Base-by-base conservation (phyloP, 2,797 vertebrate genomes). In the Acrossocheilus fasciatus region DNA sequence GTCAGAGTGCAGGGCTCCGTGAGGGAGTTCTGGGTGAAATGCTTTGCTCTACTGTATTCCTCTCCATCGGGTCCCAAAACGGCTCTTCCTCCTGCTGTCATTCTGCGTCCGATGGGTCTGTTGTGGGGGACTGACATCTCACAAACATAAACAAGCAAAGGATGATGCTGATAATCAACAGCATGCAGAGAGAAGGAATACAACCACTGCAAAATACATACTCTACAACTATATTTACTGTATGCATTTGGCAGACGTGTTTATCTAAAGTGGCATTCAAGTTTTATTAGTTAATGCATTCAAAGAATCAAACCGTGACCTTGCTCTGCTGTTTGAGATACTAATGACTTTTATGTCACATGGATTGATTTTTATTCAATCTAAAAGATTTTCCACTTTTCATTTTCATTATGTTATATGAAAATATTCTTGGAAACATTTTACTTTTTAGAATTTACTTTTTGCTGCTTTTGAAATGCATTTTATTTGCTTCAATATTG, bases 1-100 rank as follows among this genome's bases (percentile, higher is more conserved):
- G 88, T 89, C 88, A 86, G 76, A 54, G 70, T 68, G 86, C 86
- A 86, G 52, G 81, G 70, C 75, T 83, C 54, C n/a, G 54, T 57
- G 43, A 72, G 43, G 62, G 43, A 78, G 69, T 77, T 88, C 50
- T 54, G 73, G 80, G 70, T 78, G 79, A 82, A 73, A 82, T 82
- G 83, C 77, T 79, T 88, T 88, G 64, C 85, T 84, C 75, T 85
- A 47, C 77, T 85, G 83, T 80, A 80, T 68, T 76, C n/a, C 81
- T 83, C 68, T 68, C 66, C 80, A 36, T 39, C 59, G 9, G 82
- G 41, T 18, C 72, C 54, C 41, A 68, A 81, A 82, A 59, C 9
- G 20, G 69, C 77, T 39, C 76, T 62, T 84, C 52, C 70, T 59
- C 70, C 70, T 73, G 30, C 59, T 86, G 75, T 86, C 81, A 86